Evolutionary conservation across 1,140 invertebrate genomes (phyloP).

Genomic region (Coptotermes formosanus): DNA sequence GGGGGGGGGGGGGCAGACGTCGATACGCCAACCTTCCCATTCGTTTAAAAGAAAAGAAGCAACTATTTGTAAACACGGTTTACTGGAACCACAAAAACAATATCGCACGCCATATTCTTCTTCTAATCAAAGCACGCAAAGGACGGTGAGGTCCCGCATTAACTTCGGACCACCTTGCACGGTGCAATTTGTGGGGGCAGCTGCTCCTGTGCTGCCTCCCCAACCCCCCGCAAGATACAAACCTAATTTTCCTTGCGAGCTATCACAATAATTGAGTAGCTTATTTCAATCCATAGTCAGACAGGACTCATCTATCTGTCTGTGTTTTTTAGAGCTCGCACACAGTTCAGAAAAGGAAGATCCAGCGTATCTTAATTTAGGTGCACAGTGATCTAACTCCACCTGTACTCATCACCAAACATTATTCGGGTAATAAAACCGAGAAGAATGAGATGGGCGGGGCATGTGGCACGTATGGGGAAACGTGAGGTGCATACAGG

Average conservation of each 20-base stretch:
- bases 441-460: no score
- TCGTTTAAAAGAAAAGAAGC: not conserved
- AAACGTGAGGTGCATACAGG: no score
- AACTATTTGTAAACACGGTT: not conserved
- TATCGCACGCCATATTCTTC: not conserved
- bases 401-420: not conserved
- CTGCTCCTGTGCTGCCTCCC: not conserved
- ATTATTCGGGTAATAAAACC: no score
- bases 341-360: not conserved
- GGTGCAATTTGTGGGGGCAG: not conserved
- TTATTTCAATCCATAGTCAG: not conserved
- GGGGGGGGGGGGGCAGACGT: no score
- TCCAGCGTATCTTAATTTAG: not conserved
- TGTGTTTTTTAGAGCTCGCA: not conserved
- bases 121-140: not conserved
- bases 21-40: not conserved
- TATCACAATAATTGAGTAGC: conserved; percentile 3
- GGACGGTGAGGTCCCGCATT: not conserved
- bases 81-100: not conserved
- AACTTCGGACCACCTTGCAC: not conserved
- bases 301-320: not conserved
- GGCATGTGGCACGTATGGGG: no score
- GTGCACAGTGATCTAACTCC: not conserved
- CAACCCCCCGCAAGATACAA: not conserved
- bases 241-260: not conserved